Evolutionary conservation across 2,113 vertebrate genomes (phyloP), one percentile per base, ranked within the genome.

Genomic region (Saguinus midas): DNA sequence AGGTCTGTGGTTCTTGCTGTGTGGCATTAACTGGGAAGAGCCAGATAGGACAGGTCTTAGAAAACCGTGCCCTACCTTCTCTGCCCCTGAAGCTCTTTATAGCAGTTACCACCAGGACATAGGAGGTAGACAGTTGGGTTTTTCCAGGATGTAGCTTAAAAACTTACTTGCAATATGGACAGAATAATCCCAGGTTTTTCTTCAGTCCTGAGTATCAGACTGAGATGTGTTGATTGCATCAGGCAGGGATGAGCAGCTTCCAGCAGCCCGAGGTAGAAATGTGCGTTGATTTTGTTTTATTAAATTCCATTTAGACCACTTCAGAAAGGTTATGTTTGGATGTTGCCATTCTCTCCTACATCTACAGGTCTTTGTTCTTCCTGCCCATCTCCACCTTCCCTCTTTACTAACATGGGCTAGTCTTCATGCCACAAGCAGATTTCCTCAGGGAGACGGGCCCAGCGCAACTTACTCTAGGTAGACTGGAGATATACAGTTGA

Each of bases 211-310:
- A 17, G 40, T 45, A 68, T 91, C 64, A 43, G 50, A 48, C 84
- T 78, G 72, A 92, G 87, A 93, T 73, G n/a, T 87, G 64, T 50
- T 52, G 66, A 95, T 93, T 80, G 68, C 90, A 93, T 73, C 91
- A 96, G 94, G 84, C 76, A 93, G 45, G 43, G 58, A 45, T 40
- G 37, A 91, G 78, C 52, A 84, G 70, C 48, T 20, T 91, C 43
- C 37, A 55, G 64, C 35, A 66, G 27, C 75, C 72, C 0, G 0
- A 85, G 58, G 68, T 32, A 25, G 48, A 92, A 91, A 95, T 72
- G 79, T 76, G 25, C 29, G 52, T 91, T 83, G 80, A 85, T 76
- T 92, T 79, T 17, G 66, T 32, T 73, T 86, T 84, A 83, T n/a
- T 87, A 50, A 57, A 35, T 90, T 40, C 61, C 52, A 32, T 73